Percentiles rank a stretch among this genome's conserved stretches.
These are phyloP conservation scores for Semicossyphus pulcher DNA, from an alignment of 2,113 vertebrate species.

Conservation along the genomic window DNA sequence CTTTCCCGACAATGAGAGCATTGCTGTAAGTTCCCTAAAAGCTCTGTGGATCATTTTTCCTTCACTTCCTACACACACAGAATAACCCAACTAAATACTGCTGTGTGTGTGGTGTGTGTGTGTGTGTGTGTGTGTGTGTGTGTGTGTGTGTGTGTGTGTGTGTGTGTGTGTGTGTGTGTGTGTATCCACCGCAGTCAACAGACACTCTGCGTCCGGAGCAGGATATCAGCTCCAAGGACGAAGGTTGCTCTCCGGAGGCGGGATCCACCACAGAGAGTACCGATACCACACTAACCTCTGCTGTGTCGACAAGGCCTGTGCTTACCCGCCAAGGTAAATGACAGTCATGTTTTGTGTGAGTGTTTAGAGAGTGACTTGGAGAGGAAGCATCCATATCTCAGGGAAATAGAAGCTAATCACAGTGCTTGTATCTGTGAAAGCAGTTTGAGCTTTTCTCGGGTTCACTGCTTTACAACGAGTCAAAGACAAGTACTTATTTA, in stretches of 20 bases:
- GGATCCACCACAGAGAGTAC: slow-evolving; percentile 58
- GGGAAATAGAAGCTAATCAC: slow-evolving; percentile 24
- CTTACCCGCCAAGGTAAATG: slow-evolving; percentile 80
- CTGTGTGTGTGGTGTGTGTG: slow-evolving; percentile 6
- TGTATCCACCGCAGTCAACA: slow-evolving; percentile 77
- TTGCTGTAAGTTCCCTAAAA: slow-evolving; percentile 66
- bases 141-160: slow-evolving; percentile 10
- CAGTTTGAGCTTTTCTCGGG: slow-evolving; percentile 21
- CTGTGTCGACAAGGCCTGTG: slow-evolving; percentile 59
- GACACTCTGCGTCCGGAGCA: slow-evolving; percentile 76
- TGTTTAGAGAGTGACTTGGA: background rate
- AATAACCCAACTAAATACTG: slow-evolving; percentile 2
- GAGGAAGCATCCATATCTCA: slow-evolving; percentile 10
- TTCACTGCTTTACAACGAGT: slow-evolving; percentile 5
- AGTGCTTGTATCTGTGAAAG: background rate
- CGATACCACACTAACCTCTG: slow-evolving; percentile 58
- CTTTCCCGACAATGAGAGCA: slow-evolving; percentile 85
- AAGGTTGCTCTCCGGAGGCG: slow-evolving; percentile 64
- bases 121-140: slow-evolving; percentile 14
- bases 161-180: slow-evolving; percentile 15
- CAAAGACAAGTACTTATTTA: slow-evolving; percentile 22
- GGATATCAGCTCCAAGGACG: slow-evolving; percentile 83
- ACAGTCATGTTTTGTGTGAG: background rate
- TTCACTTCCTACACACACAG: slow-evolving; percentile 7
- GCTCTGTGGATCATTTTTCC: slow-evolving; percentile 24